Evolutionary conservation across 2,797 vertebrate genomes (phyloP).

Genomic region (Microchirus variegatus): DNA sequence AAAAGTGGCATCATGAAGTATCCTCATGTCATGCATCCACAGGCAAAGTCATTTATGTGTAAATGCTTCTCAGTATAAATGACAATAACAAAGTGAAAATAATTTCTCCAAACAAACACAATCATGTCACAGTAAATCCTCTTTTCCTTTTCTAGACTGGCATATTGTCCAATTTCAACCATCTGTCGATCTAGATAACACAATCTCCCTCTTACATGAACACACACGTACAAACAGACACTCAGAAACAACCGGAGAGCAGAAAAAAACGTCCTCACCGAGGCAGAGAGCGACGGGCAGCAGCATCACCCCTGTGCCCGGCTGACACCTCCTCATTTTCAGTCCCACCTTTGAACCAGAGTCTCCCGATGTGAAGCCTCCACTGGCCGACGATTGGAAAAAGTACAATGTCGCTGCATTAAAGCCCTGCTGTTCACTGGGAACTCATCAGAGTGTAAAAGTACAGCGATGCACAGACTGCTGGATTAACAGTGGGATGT

Average conservation of each 20-base stretch:
- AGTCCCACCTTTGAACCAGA: constrained; percentile 49
- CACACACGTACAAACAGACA: background rate
- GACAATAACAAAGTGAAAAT: too few relatives aligned
- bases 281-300: constrained; percentile 63
- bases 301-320: background rate
- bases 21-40: too few relatives aligned
- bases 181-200: too few relatives aligned
- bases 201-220: too few relatives aligned
- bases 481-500: constrained; percentile 72
- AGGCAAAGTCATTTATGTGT: too few relatives aligned
- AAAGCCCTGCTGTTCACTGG: constrained; percentile 45
- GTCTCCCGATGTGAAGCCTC: constrained; percentile 36
- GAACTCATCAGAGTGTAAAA: constrained; percentile 67
- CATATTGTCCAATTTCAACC: too few relatives aligned
- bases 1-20: too few relatives aligned
- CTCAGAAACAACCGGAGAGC: background rate
- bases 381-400: constrained; percentile 44
- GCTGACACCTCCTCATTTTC: background rate
- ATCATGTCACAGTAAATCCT: too few relatives aligned
- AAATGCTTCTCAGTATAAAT: too few relatives aligned
- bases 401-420: constrained; percentile 30
- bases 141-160: too few relatives aligned
- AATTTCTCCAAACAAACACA: too few relatives aligned
- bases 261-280: constrained; percentile 62
- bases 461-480: constrained; percentile 50